phyloP scores from a whole-genome alignment of 2,888 invertebrate species.

The Peribatodes rhomboidaria region DNA sequence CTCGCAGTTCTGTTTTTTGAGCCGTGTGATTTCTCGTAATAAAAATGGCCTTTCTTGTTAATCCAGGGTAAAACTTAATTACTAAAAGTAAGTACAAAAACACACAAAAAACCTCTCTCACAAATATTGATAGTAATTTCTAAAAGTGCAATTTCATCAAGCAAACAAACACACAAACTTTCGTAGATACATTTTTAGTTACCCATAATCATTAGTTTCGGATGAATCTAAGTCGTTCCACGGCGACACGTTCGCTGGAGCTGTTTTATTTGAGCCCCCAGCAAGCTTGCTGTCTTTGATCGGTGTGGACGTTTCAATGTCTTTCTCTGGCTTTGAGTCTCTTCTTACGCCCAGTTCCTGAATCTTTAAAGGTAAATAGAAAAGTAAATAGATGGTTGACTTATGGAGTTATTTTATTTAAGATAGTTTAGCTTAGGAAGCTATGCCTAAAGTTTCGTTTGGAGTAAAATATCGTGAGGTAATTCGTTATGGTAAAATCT shows the following conservation, averaged over 20 bases:
- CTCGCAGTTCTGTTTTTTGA: too few relatives aligned
- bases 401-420: too few relatives aligned
- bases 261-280: neutral
- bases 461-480: too few relatives aligned
- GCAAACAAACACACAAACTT: neutral
- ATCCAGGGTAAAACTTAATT: too few relatives aligned
- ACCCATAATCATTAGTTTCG: conserved; percentile 2
- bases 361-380: conserved; percentile 3
- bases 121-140: too few relatives aligned
- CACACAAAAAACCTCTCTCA: too few relatives aligned
- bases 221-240: conserved; percentile 21
- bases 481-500: too few relatives aligned
- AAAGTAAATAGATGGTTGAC: neutral
- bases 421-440: too few relatives aligned
- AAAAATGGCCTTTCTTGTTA: too few relatives aligned
- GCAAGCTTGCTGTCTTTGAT: neutral
- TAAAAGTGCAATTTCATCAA: neutral
- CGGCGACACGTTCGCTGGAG: neutral
- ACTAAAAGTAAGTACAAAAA: too few relatives aligned
- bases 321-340: conserved; percentile 4
- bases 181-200: neutral
- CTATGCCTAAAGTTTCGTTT: too few relatives aligned
- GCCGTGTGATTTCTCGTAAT: too few relatives aligned
- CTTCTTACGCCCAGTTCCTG: neutral
- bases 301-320: conserved; percentile 16